These are phyloP conservation scores for Cottoperca gobio DNA, from an alignment of 2,797 vertebrate genomes.

Conservation along the genomic window DNA sequence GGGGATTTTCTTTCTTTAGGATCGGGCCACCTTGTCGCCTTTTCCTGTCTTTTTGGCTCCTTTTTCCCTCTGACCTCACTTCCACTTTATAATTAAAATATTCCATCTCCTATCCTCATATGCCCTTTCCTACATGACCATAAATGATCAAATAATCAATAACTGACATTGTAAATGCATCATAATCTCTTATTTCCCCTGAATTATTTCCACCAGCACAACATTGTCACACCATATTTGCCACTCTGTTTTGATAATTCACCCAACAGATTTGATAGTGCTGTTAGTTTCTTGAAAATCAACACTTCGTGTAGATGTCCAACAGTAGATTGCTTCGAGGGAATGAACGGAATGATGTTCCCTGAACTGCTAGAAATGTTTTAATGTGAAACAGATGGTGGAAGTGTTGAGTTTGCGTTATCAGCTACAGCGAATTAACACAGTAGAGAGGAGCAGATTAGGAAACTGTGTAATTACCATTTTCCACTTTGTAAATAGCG, in stretches of 20 bases:
- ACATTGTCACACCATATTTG: neutral
- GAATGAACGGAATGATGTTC: neutral
- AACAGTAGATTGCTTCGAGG: conserved; percentile 20
- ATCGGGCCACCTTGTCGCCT: conserved; percentile 9
- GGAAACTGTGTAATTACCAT: neutral
- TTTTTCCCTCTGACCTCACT: neutral
- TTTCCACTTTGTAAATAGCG: neutral
- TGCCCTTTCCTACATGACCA: neutral
- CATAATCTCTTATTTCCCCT: neutral
- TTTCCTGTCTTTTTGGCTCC: neutral
- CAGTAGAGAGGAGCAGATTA: neutral
- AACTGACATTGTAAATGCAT: neutral
- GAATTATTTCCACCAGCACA: neutral
- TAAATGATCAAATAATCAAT: neutral
- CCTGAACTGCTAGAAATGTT: neutral
- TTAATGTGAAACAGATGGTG: conserved; percentile 48
- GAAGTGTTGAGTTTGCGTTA: conserved; percentile 13
- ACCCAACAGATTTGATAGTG: neutral
- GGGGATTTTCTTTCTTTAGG: neutral
- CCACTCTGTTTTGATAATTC: neutral
- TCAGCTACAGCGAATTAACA: neutral
- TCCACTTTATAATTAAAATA: neutral
- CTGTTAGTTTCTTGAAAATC: conserved; percentile 19
- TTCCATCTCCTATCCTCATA: neutral
- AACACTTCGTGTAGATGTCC: conserved; percentile 30